Conservation (phyloP, 2,797 vertebrate genomes). For the Labroides dimidiatus region DNA sequence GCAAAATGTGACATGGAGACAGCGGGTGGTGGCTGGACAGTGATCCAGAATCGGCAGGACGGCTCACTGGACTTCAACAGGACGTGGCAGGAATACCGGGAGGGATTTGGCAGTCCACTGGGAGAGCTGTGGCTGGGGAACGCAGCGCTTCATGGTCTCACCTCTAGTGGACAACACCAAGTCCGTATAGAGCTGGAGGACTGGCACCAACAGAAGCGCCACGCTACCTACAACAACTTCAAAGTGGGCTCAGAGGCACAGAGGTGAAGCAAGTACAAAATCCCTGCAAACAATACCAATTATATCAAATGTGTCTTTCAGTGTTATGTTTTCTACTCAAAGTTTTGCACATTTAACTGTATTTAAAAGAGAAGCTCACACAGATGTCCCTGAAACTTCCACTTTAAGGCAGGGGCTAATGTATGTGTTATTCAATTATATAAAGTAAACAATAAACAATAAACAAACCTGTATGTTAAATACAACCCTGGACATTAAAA, state of each 20-base stretch:
- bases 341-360: no score
- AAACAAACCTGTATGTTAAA: background rate
- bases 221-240: constrained; percentile 85
- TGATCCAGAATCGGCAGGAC: constrained; percentile 84
- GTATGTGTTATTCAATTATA: no score
- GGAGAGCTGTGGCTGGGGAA: constrained; percentile 88
- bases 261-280: constrained; percentile 68
- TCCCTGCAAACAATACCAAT: no score
- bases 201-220: constrained; percentile 85
- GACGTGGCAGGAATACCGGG: constrained; percentile 86
- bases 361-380: no score
- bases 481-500: background rate
- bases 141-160: constrained; percentile 79
- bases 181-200: constrained; percentile 86
- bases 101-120: constrained; percentile 84
- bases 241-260: constrained; percentile 85
- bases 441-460: no score
- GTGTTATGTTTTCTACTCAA: no score
- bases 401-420: no score
- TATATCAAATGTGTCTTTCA: no score
- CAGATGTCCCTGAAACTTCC: no score
- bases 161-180: constrained; percentile 78
- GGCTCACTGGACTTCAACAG: constrained; percentile 86
- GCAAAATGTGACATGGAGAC: constrained; percentile 89
- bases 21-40: constrained; percentile 86